A percentile compares a stretch with the other conserved stretches of the same genome.
These are phyloP conservation scores for Triplophysa tibetana DNA, from an alignment of 2,113 vertebrate genomes.

Conservation along the genomic window DNA sequence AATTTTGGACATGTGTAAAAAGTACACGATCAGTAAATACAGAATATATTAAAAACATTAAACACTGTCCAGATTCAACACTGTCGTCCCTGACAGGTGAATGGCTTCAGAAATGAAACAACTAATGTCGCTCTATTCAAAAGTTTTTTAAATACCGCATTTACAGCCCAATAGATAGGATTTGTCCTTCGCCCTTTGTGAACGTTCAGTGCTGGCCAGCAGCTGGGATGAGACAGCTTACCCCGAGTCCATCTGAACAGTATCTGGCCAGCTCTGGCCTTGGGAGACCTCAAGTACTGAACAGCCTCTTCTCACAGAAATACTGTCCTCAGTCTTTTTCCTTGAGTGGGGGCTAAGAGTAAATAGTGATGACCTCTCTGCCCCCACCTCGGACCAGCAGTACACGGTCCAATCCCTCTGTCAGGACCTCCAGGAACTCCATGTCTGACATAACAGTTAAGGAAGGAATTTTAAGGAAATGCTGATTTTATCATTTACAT, in stretches of 20 bases:
- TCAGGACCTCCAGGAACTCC: constrained; percentile 95
- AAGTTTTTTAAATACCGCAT: not conserved
- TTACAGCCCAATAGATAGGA: not conserved
- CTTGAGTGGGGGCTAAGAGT: constrained; percentile 76
- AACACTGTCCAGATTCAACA: constrained; percentile 3
- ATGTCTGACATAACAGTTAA: constrained; percentile 83
- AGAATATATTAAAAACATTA: not conserved
- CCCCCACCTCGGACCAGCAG: constrained; percentile 91
- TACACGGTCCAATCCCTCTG: constrained; percentile 86
- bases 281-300: not conserved
- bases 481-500: too few relatives aligned
- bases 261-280: not conserved
- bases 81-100: not conserved
- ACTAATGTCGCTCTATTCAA: not conserved
- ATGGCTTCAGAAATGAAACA: not conserved
- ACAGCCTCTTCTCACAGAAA: not conserved
- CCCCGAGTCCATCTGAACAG: not conserved
- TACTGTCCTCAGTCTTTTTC: not conserved
- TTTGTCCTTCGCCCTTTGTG: not conserved
- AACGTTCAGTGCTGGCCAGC: not conserved
- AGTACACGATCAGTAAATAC: not conserved
- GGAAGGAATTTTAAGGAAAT: constrained; percentile 47
- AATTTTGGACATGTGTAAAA: not conserved
- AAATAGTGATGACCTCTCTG: constrained; percentile 95
- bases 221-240: constrained; percentile 8